Evolutionary conservation across 2,888 invertebrate genomes (phyloP).

Genomic region (Boloria euphrosyne): DNA sequence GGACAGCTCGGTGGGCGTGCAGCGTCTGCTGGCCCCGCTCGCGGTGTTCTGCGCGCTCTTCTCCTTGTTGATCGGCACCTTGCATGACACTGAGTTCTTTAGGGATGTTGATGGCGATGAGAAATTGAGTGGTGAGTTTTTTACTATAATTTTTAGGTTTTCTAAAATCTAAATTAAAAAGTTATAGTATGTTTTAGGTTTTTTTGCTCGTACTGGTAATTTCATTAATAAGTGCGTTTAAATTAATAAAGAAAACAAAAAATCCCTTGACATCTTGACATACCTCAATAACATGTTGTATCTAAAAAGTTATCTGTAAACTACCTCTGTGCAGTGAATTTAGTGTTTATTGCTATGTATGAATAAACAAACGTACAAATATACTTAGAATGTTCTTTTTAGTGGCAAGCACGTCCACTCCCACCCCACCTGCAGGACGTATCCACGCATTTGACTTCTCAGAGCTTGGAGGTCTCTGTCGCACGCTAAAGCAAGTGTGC

Average conservation of each 20-base stretch:
- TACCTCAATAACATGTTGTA: no score
- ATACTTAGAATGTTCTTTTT: conserved; percentile 11
- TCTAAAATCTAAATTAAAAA: background rate
- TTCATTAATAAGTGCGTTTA: no score
- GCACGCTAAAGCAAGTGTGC: conserved; percentile 89
- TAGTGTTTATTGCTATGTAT: no score
- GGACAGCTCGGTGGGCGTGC: conserved; percentile 82
- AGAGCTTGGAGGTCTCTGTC: conserved; percentile 87
- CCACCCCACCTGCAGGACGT: conserved; percentile 48
- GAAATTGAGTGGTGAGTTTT: conserved; percentile 58
- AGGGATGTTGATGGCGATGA: conserved; percentile 74
- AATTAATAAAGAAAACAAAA: no score
- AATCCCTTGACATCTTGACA: no score
- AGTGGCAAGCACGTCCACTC: conserved; percentile 35
- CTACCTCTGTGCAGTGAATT: no score
- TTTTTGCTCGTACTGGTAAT: no score
- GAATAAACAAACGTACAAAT: background rate
- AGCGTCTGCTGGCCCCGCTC: conserved; percentile 88
- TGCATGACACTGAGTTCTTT: conserved; percentile 93
- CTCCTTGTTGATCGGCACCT: conserved; percentile 89
- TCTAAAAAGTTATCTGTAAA: no score
- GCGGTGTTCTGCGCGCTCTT: conserved; percentile 93
- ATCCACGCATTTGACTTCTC: conserved; percentile 86
- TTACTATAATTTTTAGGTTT: background rate
- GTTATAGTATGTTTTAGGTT: no score